Conservation (phyloP, 2,113 vertebrate genomes). For the Ciconia maguari region DNA sequence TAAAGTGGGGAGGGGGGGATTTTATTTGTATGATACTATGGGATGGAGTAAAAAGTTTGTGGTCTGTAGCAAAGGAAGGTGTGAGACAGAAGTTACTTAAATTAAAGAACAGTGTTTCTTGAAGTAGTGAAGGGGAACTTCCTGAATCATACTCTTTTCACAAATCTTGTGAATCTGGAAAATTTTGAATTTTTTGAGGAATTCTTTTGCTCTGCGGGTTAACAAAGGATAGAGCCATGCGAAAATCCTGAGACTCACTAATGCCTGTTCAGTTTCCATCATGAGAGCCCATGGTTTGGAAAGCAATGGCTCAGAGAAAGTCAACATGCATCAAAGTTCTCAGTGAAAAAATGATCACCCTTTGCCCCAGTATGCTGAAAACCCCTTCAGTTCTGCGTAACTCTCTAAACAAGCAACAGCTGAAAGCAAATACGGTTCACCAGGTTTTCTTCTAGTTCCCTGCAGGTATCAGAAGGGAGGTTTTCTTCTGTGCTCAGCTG, state of each 20-base stretch:
- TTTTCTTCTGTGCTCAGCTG: background rate
- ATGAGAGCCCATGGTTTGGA: background rate
- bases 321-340: background rate
- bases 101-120: background rate
- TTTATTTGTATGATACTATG: background rate
- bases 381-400: background rate
- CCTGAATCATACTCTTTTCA: background rate
- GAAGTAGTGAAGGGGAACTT: background rate
- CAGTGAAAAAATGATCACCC: background rate
- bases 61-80: background rate
- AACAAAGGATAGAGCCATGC: background rate
- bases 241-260: background rate
- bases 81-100: background rate
- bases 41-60: background rate
- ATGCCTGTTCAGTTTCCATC: background rate
- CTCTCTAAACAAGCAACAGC: background rate
- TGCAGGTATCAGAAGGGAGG: background rate
- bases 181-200: background rate
- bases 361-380: background rate
- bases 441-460: background rate
- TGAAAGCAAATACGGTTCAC: background rate
- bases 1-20: background rate
- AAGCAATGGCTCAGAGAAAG: background rate
- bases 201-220: background rate
- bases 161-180: background rate